A percentile compares a stretch with the other conserved stretches of the same genome.
Conservation (phyloP, 2,113 vertebrate species). For the Leuciscus idus region DNA sequence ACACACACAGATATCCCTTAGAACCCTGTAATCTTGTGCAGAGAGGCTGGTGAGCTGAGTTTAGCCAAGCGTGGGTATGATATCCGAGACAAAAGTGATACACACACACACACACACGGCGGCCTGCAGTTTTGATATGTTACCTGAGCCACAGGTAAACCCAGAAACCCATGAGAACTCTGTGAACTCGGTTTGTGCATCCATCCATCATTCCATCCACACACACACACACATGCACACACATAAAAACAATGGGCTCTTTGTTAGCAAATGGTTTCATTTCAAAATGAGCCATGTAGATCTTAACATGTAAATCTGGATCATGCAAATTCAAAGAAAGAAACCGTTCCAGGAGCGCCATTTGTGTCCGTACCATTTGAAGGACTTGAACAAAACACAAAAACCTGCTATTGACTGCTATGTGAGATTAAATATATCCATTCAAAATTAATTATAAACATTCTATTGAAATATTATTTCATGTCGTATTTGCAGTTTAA, state of each 20-base stretch:
- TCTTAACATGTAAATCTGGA: constrained; percentile 7
- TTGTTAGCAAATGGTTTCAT: constrained; percentile 24
- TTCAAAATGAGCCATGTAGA: background rate
- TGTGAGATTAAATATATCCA: background rate
- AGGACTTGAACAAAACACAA: background rate
- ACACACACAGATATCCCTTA: constrained; percentile 14
- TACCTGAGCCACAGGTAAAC: constrained; percentile 48
- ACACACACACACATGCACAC: background rate
- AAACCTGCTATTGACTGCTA: background rate
- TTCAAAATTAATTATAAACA: background rate
- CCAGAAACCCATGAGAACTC: constrained; percentile 26
- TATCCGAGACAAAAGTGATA: constrained; percentile 38
- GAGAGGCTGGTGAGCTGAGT: background rate
- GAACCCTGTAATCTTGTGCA: background rate
- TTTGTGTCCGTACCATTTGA: background rate
- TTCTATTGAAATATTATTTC: background rate
- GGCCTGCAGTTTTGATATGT: background rate
- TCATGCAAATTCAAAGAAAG: constrained; percentile 5
- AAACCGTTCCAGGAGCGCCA: background rate
- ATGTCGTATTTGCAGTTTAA: background rate
- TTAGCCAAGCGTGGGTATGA: constrained; percentile 24
- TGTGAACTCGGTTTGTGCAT: constrained; percentile 3
- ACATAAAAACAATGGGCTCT: constrained; percentile 6
- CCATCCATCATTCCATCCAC: background rate
- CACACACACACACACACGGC: constrained; percentile 17